Evolutionary conservation across 2,888 invertebrate genomes (phyloP), one percentile per base, ranked within the genome.

Genomic region (Limenitis camilla): DNA sequence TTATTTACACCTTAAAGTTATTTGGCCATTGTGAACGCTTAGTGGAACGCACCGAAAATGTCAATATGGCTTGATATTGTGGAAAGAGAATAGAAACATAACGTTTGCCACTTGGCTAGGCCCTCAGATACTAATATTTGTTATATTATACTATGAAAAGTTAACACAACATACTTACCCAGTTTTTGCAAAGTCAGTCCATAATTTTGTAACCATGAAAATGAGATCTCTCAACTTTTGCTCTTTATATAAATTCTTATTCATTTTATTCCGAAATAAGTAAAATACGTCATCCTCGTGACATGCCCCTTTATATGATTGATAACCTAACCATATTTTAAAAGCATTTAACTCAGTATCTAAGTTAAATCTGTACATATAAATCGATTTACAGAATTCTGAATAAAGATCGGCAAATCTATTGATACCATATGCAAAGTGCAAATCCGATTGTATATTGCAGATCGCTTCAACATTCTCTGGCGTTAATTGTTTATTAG

Each of bases 281-380:
- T 85, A 85, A 19, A 71, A 71, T 39, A 85, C 0, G 2, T 86
- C 86, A 57, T 87, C 87, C 0, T 69, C 78, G 49, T 87, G 86
- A n/a, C 69, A 66, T 0, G 75, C 78, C 0, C 82, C 85, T 64
- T 61, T 52, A 4, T 59, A 35, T 5, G 62, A 44, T 3, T 40
- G 9, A 2, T 49, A 42, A 1, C 60, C 61, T 8, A 56, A 40
- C 6, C 59, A 6, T 7, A 42, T 52, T 53, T 71, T 71, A 7
- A 66, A 53, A 5, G 63, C 39, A 52, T 72, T 73, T 9, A 71
- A 53, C 7, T 69, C 66, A 0, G 62, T 65, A n/a, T 58, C 66
- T 19, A 58, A 64, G 42, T 66, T 58, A 48, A 73, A 72, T 32
- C 56, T 60, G 41, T 71, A 72, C 56, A 69, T 58, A 31, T 61